These are phyloP conservation scores for Barypeithes pellucidus DNA, from an alignment of 2,888 invertebrate species.

Conservation along the genomic window DNA sequence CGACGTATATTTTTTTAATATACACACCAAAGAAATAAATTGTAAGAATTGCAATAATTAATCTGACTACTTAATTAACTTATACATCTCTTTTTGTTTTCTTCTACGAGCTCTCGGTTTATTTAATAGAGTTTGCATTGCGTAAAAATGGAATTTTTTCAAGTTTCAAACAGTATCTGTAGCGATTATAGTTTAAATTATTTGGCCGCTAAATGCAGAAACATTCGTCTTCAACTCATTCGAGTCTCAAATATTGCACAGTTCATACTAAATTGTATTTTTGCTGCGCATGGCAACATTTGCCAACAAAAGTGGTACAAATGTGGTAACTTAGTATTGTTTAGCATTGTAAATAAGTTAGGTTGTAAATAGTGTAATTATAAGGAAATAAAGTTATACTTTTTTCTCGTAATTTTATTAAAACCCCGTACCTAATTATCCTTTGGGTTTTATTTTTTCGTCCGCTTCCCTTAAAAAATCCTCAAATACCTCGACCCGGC, in stretches of 20 bases:
- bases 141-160: slow-evolving; percentile 25
- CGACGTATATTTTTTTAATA: slow-evolving; percentile 70
- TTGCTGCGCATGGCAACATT: slow-evolving; percentile 41
- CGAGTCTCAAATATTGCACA: slow-evolving; percentile 49
- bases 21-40: slow-evolving; percentile 68
- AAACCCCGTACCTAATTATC: slow-evolving; percentile 50
- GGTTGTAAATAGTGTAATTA: slow-evolving; percentile 64
- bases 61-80: slow-evolving; percentile 59
- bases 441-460: slow-evolving; percentile 38
- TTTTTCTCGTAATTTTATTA: slow-evolving; percentile 56
- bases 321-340: slow-evolving; percentile 65
- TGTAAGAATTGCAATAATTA: slow-evolving; percentile 55
- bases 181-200: slow-evolving; percentile 31
- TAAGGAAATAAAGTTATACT: slow-evolving; percentile 64
- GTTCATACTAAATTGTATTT: slow-evolving; percentile 32
- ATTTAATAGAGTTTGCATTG: slow-evolving; percentile 32
- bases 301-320: slow-evolving; percentile 63
- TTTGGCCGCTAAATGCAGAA: slow-evolving; percentile 51
- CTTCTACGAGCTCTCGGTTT: slow-evolving; percentile 58
- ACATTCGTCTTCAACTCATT: slow-evolving; percentile 55
- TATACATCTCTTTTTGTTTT: slow-evolving; percentile 60
- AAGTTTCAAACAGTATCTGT: slow-evolving; percentile 21
- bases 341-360: slow-evolving; percentile 64
- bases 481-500: no score
- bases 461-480: neutral